Percentiles rank a stretch among this genome's conserved stretches.
Conservation (phyloP, 2,113 vertebrate species). For the Meleagris gallopavo region DNA sequence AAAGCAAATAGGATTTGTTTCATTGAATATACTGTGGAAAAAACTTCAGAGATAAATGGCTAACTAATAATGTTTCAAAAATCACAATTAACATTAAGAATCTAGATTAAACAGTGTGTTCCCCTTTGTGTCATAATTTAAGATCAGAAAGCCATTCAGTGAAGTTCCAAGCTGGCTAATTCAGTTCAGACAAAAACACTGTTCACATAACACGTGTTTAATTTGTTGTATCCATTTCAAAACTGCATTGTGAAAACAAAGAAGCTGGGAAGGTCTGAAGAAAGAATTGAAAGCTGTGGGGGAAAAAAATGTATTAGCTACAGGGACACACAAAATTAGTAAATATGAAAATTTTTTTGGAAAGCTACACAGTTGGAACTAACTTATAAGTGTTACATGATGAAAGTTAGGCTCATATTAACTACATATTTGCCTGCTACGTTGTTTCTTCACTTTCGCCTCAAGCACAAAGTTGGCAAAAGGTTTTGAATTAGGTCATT, state of each 20-base stretch:
- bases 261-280: not conserved
- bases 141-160: not conserved
- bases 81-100: not conserved
- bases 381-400: not conserved
- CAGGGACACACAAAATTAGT: not conserved
- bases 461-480: not conserved
- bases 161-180: not conserved
- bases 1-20: not conserved
- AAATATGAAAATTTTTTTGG: not conserved
- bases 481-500: not conserved
- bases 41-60: not conserved
- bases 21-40: not conserved
- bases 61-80: not conserved
- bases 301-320: not conserved
- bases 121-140: not conserved
- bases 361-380: not conserved
- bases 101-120: not conserved
- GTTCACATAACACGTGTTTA: accelerated
- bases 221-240: not conserved
- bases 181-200: not conserved
- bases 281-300: not conserved
- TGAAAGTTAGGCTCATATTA: not conserved
- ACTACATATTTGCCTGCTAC: not conserved
- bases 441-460: not conserved
- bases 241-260: not conserved